A percentile compares a stretch with the other conserved stretches of the same genome.
Evolutionary conservation across 1,140 invertebrate species (phyloP).

Genomic region (Hylaeus volcanicus): DNA sequence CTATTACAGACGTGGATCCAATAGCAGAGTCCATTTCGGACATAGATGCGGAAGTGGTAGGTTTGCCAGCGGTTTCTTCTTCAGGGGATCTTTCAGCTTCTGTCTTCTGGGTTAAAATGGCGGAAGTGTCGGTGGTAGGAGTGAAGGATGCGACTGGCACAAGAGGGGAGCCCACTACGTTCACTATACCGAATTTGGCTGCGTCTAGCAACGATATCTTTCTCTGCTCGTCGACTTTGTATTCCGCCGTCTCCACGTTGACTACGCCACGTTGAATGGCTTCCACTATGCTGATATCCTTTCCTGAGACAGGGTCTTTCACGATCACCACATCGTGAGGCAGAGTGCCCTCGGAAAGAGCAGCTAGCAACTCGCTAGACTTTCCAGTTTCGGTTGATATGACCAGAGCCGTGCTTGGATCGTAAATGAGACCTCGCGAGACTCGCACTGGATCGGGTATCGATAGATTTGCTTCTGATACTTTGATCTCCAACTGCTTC

Average conservation of each 20-base stretch:
- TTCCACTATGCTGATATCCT: constrained; percentile 87
- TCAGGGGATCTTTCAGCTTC: constrained; percentile 85
- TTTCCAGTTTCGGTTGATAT: constrained; percentile 87
- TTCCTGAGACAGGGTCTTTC: constrained; percentile 87
- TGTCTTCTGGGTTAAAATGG: constrained; percentile 86
- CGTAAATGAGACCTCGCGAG: constrained; percentile 86
- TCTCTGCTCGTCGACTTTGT: constrained; percentile 84
- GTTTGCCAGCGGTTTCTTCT: constrained; percentile 43
- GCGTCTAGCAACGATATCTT: constrained; percentile 88
- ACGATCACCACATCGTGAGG: constrained; percentile 86
- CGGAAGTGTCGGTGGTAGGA: constrained; percentile 87
- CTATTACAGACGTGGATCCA: not conserved
- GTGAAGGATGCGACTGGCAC: constrained; percentile 83
- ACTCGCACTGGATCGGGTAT: constrained; percentile 86
- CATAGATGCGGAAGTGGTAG: not conserved
- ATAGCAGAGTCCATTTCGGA: constrained; percentile 35
- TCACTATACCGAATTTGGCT: constrained; percentile 86
- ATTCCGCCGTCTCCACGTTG: constrained; percentile 87
- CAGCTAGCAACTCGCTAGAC: constrained; percentile 85
- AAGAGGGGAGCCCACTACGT: constrained; percentile 86
- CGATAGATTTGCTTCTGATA: constrained; percentile 78
- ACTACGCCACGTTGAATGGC: constrained; percentile 89
- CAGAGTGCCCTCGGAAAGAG: constrained; percentile 85
- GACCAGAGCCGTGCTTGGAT: constrained; percentile 86
- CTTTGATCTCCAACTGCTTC: constrained; percentile 77